A percentile compares a stretch with the other conserved stretches of the same genome.
Evolutionary conservation across 1,140 invertebrate species (phyloP).

Genomic region (Trachymyrmex cornetzi): DNA sequence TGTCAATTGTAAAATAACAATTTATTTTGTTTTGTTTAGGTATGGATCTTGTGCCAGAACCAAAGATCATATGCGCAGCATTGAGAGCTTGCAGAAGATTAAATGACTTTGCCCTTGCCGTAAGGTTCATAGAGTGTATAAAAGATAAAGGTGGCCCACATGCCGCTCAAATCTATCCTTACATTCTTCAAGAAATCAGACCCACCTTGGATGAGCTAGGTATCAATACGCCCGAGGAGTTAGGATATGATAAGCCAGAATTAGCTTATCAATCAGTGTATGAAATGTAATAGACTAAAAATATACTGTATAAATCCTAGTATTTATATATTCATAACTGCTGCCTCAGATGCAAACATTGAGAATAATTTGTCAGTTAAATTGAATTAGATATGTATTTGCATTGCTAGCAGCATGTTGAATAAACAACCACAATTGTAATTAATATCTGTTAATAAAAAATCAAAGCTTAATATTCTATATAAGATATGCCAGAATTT

Average conservation of each 20-base stretch:
- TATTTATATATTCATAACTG: conserved; percentile 64
- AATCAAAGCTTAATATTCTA: neutral
- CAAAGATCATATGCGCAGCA: conserved; percentile 96
- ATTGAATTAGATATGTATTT: conserved; percentile 49
- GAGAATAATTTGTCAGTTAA: conserved; percentile 5
- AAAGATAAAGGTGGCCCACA: conserved; percentile 96
- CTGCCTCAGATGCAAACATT: conserved; percentile 22
- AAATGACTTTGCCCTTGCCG: conserved; percentile 97
- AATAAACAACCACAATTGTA: conserved; percentile 63
- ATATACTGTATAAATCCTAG: conserved; percentile 53
- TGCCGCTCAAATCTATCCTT: conserved; percentile 95
- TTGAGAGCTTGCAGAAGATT: conserved; percentile 96
- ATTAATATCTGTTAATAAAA: neutral
- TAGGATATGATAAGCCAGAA: conserved; percentile 99
- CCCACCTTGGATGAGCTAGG: conserved; percentile 98
- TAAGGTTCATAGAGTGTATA: conserved; percentile 96
- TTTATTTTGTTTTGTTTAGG: conserved; percentile 85
- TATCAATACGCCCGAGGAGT: conserved; percentile 96
- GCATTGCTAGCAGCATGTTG: conserved; percentile 33
- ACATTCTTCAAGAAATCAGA: conserved; percentile 96
- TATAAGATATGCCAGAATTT: neutral
- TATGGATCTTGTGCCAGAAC: conserved; percentile 98
- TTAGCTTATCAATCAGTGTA: conserved; percentile 93
- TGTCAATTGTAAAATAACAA: neutral
- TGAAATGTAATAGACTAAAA: conserved; percentile 87